Evolutionary conservation across 2,113 vertebrate species (phyloP), one percentile per base, ranked within the genome.

Genomic region (Stegastes partitus): DNA sequence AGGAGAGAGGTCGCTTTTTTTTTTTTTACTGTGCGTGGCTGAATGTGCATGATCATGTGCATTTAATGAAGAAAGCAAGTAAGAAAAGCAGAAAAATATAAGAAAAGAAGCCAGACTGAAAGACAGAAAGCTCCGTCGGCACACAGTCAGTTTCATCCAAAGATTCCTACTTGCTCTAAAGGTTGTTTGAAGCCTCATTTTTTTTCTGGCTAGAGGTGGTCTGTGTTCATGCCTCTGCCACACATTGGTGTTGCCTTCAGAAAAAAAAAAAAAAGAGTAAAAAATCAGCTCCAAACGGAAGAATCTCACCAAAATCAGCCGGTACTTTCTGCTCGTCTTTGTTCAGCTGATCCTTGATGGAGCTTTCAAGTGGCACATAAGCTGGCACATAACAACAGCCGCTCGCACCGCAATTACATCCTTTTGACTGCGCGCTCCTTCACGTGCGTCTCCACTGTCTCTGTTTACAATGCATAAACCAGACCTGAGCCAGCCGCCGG

Each of bases 1-100:
- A 74, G 54, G 78, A 75, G 68, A 61, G 71, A 62, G 78, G 74
- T 75, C 39, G 64, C 68, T 39, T 61, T 71, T 85, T 67, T 78
- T 66, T 39, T 61, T 71, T 85, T 67, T 78, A 4, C 53, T 75
- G 75, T 65, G 56, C 6, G 59, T 26, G 31, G 47, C 74, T 81
- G 81, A 79, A 71, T 76, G 75, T 87, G 82, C 69, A 66, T 63
- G 85, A 84, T 81, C 74, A 85, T 86, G 66, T 88, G 84, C 76
- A 74, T 87, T 82, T 84, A 88, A 88, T 89, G 77, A 82, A 82
- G 65, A 80, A 74, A 63, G 80, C 49, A 59, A 80, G 56, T 31
- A 42, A 66, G 66, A 58, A 51, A 77, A 53, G 64, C 55, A n/a
- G 25, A 62, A 14, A 39, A 49, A 76, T 65, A n/a, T 61, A 57